Evolutionary conservation across 2,797 vertebrate species (phyloP).

Genomic region (Coccyzus lansbergi): DNA sequence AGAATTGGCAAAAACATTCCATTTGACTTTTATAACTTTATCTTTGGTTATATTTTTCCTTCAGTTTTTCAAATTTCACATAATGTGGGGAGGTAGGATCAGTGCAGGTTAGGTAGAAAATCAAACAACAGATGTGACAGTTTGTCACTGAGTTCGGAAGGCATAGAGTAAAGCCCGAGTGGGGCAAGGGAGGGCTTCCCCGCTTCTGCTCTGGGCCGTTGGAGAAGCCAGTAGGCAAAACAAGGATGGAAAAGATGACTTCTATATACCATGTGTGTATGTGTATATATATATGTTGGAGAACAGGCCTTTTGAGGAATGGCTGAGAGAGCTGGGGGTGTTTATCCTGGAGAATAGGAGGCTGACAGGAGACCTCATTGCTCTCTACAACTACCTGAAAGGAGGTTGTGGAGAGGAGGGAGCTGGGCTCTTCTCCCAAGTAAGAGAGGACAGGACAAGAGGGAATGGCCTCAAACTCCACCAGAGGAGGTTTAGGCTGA

Average conservation of each 20-base stretch:
- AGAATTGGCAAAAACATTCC: neutral
- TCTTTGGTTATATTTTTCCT: neutral
- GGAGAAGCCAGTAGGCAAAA: neutral
- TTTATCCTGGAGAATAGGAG: too few species aligned
- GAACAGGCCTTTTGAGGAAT: too few species aligned
- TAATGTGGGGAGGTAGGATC: neutral
- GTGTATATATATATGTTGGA: too few species aligned
- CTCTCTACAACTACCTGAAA: too few species aligned
- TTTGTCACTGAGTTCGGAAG: neutral
- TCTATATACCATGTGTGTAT: neutral
- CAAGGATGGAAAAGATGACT: neutral
- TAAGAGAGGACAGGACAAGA: too few species aligned
- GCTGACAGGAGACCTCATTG: too few species aligned
- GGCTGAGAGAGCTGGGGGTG: too few species aligned
- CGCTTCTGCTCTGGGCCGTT: neutral
- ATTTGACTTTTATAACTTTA: neutral
- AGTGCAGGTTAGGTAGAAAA: neutral
- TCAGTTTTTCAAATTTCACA: neutral
- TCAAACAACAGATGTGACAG: fast-evolving
- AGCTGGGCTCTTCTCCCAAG: too few species aligned
- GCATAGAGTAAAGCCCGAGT: neutral
- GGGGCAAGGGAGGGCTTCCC: neutral
- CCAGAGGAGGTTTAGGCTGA: too few species aligned
- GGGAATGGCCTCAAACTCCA: too few species aligned
- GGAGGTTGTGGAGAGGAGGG: too few species aligned